These are phyloP conservation scores for Lagenorhynchus albirostris DNA, from an alignment of 2,113 vertebrate species.

Conservation along the genomic window DNA sequence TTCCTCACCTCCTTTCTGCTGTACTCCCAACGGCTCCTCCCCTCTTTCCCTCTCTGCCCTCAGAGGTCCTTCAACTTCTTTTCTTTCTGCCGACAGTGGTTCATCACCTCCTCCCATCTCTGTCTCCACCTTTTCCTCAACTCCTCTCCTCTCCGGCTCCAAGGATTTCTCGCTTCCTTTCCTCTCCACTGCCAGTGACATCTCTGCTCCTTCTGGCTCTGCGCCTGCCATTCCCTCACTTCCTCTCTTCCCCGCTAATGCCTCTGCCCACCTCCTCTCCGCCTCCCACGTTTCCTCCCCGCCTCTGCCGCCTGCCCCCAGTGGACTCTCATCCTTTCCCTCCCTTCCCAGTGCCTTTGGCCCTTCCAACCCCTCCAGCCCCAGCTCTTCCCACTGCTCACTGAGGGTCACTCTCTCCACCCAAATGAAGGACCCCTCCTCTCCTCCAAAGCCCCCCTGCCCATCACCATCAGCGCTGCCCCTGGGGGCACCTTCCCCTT, in stretches of 20 bases:
- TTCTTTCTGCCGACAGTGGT: background rate
- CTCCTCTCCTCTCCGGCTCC: background rate
- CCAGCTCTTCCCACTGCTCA: slow-evolving; percentile 70
- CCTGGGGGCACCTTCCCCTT: background rate
- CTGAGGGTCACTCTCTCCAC: slow-evolving; percentile 67
- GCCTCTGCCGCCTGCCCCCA: accelerated
- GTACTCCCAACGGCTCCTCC: background rate
- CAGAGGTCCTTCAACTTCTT: background rate
- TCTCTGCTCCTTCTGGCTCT: background rate
- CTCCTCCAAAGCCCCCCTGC: background rate
- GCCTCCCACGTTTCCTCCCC: background rate
- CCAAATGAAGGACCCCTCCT: slow-evolving; percentile 68
- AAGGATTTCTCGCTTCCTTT: background rate
- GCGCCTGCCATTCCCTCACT: background rate
- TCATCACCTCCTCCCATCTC: background rate
- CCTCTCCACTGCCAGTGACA: accelerated
- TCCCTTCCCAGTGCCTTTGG: accelerated
- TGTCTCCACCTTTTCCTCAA: background rate
- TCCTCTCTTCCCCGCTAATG: background rate
- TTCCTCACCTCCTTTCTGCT: background rate
- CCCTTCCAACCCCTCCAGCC: slow-evolving; percentile 42
- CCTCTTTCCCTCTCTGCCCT: background rate
- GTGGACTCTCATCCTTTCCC: background rate
- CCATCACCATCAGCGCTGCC: background rate
- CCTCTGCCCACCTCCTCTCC: background rate